Evolutionary conservation across 2,888 invertebrate genomes (phyloP).

Genomic region (Drosophila mimica): DNA sequence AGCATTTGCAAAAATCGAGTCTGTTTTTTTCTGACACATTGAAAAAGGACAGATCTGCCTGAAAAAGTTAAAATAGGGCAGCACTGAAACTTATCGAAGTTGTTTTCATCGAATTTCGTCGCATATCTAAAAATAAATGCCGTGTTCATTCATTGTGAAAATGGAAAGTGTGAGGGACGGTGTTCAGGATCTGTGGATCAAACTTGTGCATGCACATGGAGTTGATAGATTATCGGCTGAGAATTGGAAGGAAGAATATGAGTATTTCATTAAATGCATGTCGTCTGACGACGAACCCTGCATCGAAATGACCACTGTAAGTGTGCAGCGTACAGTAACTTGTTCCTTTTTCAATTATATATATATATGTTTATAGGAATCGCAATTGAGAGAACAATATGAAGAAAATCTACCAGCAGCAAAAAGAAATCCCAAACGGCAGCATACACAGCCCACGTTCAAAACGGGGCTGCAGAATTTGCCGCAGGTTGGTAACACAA

Average conservation of each 20-base stretch:
- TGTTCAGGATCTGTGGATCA: slow-evolving; percentile 8
- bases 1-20: neutral
- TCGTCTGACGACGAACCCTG: rapidly evolving
- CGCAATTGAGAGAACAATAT: neutral
- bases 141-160: neutral
- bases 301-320: slow-evolving; percentile 9
- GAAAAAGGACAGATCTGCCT: neutral
- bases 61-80: neutral
- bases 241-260: slow-evolving; percentile 12
- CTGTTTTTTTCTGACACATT: neutral
- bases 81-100: neutral
- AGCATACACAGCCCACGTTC: neutral
- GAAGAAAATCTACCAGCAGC: rapidly evolving
- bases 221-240: rapidly evolving
- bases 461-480: neutral
- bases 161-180: neutral
- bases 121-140: neutral
- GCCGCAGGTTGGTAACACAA: neutral
- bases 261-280: slow-evolving; percentile 7
- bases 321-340: neutral
- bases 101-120: neutral
- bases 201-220: neutral
- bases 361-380: neutral
- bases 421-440: neutral
- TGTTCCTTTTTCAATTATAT: no score